phyloP scores from a whole-genome alignment of 2,797 vertebrate genomes.

The Amniataba percoides region DNA sequence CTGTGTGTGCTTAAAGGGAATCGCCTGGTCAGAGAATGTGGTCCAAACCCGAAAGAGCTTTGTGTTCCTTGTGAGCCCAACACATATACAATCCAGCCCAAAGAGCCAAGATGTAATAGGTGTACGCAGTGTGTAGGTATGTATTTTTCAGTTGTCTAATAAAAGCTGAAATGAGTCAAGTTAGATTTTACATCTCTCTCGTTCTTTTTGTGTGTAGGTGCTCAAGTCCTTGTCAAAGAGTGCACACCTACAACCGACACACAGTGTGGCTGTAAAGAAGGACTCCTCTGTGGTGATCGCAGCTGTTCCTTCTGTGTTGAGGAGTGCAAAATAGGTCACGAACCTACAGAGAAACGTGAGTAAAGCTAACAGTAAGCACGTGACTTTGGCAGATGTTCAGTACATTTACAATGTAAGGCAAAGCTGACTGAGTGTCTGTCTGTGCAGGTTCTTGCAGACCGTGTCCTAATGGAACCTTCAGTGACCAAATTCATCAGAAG shows the following conservation, averaged over 20 bases:
- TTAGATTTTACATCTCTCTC: background rate
- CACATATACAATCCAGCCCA: background rate
- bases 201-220: conserved; percentile 57
- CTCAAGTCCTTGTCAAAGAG: background rate
- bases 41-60: conserved; percentile 9
- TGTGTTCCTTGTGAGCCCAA: conserved; percentile 70
- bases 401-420: background rate
- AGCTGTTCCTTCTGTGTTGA: conserved; percentile 72
- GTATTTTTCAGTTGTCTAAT: conserved; percentile 10
- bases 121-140: conserved; percentile 83
- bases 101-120: accelerated
- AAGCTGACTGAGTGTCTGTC: conserved; percentile 17
- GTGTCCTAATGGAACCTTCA: conserved; percentile 82
- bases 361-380: background rate
- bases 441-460: conserved; percentile 76
- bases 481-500: conserved; percentile 71
- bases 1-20: conserved; percentile 72
- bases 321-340: conserved; percentile 72
- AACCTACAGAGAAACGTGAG: conserved; percentile 74
- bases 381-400: background rate
- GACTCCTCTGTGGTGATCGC: conserved; percentile 68
- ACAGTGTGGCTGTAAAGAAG: conserved; percentile 75
- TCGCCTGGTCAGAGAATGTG: background rate
- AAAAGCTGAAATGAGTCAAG: background rate
- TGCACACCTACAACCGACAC: conserved; percentile 76